phyloP scores from a whole-genome alignment of 2,113 vertebrate genomes.

The Mastomys coucha region DNA sequence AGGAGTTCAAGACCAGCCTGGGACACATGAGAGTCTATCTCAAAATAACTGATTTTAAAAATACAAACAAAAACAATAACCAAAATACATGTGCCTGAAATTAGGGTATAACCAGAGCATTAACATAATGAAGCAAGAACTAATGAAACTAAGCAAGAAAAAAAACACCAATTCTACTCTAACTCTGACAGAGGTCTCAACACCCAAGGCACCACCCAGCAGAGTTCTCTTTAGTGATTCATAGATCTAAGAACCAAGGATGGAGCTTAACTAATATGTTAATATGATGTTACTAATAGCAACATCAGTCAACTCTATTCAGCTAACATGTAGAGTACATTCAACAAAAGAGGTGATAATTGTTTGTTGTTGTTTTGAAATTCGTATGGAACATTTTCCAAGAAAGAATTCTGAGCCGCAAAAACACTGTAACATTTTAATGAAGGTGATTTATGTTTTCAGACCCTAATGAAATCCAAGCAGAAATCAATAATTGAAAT shows the following conservation, averaged over 20 bases:
- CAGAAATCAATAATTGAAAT: background rate
- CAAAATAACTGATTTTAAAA: background rate
- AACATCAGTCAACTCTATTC: background rate
- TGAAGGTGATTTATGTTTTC: background rate
- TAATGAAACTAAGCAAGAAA: background rate
- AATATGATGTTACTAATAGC: background rate
- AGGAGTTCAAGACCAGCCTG: background rate
- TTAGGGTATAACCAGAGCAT: background rate
- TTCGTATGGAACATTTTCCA: background rate
- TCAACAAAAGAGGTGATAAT: background rate
- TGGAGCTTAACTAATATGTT: background rate
- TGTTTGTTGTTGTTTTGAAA: background rate
- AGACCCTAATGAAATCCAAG: background rate
- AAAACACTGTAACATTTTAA: background rate
- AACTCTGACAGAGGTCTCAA: background rate
- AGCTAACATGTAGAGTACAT: background rate
- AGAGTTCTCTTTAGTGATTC: background rate
- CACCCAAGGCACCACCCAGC: background rate
- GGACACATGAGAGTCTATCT: background rate
- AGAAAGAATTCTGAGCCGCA: background rate
- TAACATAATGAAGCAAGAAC: background rate
- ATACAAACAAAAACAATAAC: background rate
- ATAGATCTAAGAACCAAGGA: background rate
- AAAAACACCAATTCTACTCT: background rate
- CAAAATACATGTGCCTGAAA: background rate